These are phyloP conservation scores for Oscheius sp. DNA, from an alignment of 2,888 invertebrate species.

Conservation along the genomic window DNA sequence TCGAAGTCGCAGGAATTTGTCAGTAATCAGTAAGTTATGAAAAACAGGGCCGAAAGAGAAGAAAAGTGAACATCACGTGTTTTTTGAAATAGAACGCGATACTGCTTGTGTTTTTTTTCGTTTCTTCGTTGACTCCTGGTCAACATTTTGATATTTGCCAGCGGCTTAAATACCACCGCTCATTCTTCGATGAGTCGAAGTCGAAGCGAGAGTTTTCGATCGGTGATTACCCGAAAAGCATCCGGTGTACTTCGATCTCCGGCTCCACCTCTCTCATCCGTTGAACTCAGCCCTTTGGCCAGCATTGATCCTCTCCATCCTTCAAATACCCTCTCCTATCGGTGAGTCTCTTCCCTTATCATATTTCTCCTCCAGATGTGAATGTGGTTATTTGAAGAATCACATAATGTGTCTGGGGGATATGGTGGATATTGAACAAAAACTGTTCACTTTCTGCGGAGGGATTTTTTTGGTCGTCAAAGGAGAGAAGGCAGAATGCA, in stretches of 20 bases:
- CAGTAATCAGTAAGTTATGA: no score
- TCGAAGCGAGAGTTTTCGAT: conserved; percentile 13
- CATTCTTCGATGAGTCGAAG: conserved; percentile 11
- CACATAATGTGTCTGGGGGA: conserved; percentile 30
- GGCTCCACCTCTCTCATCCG: conserved; percentile 9
- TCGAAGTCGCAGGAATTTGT: no score
- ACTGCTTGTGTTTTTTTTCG: no score
- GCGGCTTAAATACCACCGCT: neutral
- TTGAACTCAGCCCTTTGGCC: conserved; percentile 9
- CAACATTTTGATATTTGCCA: conserved; percentile 6
- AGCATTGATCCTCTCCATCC: conserved; percentile 18
- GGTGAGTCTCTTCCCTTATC: neutral
- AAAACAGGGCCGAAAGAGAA: no score
- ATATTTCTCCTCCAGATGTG: conserved; percentile 14
- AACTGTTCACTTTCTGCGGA: conserved; percentile 28
- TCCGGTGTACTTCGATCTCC: conserved; percentile 24
- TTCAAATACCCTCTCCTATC: conserved; percentile 14
- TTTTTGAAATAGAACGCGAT: no score
- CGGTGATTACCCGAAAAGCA: conserved; percentile 10
- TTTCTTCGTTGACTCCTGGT: no score
- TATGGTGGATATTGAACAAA: conserved; percentile 18
- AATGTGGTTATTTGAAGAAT: conserved; percentile 22
- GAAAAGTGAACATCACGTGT: no score
- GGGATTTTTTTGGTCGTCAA: conserved; percentile 26
- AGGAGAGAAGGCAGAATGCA: conserved; percentile 17